These are phyloP conservation scores for Drosophila littoralis DNA, from an alignment of 1,140 invertebrate genomes.

Conservation along the genomic window DNA sequence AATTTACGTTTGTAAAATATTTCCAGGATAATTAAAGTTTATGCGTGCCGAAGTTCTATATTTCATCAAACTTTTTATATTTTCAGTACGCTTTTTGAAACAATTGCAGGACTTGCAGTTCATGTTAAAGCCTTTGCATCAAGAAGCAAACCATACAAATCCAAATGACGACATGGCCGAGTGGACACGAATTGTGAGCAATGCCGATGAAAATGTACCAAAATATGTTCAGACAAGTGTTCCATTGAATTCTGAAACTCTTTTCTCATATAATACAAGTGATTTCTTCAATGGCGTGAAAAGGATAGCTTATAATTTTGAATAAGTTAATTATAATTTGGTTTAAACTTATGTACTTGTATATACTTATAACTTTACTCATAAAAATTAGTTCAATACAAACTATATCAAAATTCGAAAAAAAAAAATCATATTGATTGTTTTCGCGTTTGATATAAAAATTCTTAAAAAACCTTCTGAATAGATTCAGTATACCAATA, in stretches of 20 bases:
- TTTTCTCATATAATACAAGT: conserved; percentile 11
- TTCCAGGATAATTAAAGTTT: too few relatives aligned
- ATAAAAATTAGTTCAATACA: too few relatives aligned
- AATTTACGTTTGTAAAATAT: too few relatives aligned
- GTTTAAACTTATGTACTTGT: too few relatives aligned
- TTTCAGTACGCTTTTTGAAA: conserved; percentile 62
- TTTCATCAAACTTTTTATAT: neutral
- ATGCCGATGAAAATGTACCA: conserved; percentile 26
- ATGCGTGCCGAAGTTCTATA: neutral
- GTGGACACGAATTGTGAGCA: conserved; percentile 59
- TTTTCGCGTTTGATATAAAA: too few relatives aligned
- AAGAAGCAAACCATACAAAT: conserved; percentile 60
- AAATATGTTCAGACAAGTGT: neutral
- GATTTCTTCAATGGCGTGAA: conserved; percentile 55
- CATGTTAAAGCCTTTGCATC: conserved; percentile 66
- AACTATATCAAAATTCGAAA: too few relatives aligned
- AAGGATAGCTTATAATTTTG: conserved; percentile 36
- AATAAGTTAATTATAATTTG: conserved; percentile 15
- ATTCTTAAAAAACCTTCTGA: too few relatives aligned
- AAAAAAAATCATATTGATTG: too few relatives aligned
- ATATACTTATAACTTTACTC: too few relatives aligned
- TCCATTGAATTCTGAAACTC: neutral
- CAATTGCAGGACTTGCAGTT: conserved; percentile 67
- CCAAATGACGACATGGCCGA: conserved; percentile 57
- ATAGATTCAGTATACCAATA: too few relatives aligned